Evolutionary conservation across 2,888 invertebrate genomes (phyloP).

Genomic region (Pseudanteris insignis): DNA sequence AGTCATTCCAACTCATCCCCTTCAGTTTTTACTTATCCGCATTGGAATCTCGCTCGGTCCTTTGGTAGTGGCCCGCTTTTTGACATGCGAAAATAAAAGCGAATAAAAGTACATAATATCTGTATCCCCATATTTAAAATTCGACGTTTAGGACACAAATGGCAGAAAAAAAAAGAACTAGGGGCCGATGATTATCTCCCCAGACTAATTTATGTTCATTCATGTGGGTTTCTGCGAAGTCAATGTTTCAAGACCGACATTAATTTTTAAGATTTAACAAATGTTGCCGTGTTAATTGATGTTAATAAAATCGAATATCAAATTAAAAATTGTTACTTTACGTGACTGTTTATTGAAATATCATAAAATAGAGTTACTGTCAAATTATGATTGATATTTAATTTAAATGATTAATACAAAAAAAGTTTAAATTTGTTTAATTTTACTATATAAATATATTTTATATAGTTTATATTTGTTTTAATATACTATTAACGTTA

Average conservation of each 20-base stretch:
- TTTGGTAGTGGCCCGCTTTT: slow-evolving; percentile 23
- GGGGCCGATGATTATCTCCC: slow-evolving; percentile 19
- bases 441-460: no score
- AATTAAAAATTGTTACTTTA: neutral
- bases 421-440: no score
- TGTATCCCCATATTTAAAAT: slow-evolving; percentile 31
- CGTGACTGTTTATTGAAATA: neutral
- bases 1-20: slow-evolving; percentile 12
- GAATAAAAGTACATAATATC: slow-evolving; percentile 22
- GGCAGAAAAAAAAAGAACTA: slow-evolving; percentile 12
- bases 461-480: no score
- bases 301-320: neutral
- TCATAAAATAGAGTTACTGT: no score
- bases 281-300: neutral
- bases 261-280: neutral
- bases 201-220: slow-evolving; percentile 5
- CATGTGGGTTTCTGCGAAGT: neutral
- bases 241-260: neutral
- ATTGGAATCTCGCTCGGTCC: slow-evolving; percentile 23
- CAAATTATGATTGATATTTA: no score
- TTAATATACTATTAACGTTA: no score
- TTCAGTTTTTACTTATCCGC: slow-evolving; percentile 28
- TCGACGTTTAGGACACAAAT: slow-evolving; percentile 17
- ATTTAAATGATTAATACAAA: no score
- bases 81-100: slow-evolving; percentile 18